Evolutionary conservation across 1,140 invertebrate genomes (phyloP).

Genomic region (Panagrolaimus sp.): DNA sequence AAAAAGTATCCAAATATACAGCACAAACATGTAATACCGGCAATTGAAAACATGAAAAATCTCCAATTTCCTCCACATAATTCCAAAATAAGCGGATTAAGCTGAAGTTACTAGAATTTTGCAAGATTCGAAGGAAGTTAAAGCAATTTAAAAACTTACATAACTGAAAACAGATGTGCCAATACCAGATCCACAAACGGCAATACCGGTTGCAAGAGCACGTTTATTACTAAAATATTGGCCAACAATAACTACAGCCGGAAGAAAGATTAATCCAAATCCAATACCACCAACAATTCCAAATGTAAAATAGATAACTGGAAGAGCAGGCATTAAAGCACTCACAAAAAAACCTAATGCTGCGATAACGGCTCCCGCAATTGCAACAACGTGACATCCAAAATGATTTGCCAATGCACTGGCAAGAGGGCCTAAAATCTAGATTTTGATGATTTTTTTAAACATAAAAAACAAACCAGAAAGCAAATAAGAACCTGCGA

Average conservation of each 20-base stretch:
- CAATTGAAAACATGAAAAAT: conserved; percentile 48
- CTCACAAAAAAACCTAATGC: conserved; percentile 71
- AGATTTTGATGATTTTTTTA: conserved; percentile 3
- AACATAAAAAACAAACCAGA: conserved; percentile 63
- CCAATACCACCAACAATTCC: conserved; percentile 80
- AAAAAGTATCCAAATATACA: conserved; percentile 51
- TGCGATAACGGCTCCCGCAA: conserved; percentile 74
- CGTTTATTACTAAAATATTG: conserved; percentile 88
- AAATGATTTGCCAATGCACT: conserved; percentile 75
- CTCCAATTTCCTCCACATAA: conserved; percentile 42
- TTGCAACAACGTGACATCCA: conserved; percentile 79
- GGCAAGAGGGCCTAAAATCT: conserved; percentile 79
- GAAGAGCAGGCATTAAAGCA: conserved; percentile 72
- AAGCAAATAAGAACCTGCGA: conserved; percentile 85
- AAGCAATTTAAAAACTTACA: conserved; percentile 47
- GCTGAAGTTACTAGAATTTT: conserved; percentile 61
- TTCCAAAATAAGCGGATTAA: conserved; percentile 48
- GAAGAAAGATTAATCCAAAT: conserved; percentile 80
- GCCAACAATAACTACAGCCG: conserved; percentile 78
- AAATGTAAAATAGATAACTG: conserved; percentile 74
- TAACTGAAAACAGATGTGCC: conserved; percentile 72
- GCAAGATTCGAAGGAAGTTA: conserved; percentile 66
- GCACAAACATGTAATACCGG: conserved; percentile 34
- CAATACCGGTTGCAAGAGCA: conserved; percentile 82
- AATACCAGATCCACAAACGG: conserved; percentile 85